Percentiles rank a stretch among this genome's conserved stretches.
Conservation (phyloP, 2,113 vertebrate species). For the Serinus canaria region DNA sequence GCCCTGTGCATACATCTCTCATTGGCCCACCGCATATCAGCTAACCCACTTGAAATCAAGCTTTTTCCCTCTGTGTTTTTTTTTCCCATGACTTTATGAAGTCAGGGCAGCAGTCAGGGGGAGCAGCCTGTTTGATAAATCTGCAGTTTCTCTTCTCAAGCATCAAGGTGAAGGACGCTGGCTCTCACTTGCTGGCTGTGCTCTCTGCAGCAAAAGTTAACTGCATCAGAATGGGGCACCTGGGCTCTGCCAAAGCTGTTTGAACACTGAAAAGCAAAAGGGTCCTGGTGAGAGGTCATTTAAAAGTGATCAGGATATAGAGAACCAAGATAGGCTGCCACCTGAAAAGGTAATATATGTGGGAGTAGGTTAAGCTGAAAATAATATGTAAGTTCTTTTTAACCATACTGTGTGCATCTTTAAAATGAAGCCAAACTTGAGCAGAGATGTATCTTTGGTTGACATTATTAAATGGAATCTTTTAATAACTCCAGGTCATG, state of each 20-base stretch:
- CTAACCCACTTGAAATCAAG: not conserved
- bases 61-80: not conserved
- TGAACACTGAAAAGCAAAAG: not conserved
- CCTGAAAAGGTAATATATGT: not conserved
- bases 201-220: not conserved
- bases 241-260: not conserved
- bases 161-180: not conserved
- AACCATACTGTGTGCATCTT: not conserved
- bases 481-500: not conserved
- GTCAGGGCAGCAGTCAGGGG: not conserved
- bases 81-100: not conserved
- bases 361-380: not conserved
- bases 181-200: accelerated
- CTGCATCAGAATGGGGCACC: not conserved
- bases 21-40: not conserved
- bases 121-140: not conserved
- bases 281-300: not conserved
- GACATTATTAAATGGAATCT: not conserved
- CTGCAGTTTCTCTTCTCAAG: not conserved
- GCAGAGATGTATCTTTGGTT: not conserved
- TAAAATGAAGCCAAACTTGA: not conserved
- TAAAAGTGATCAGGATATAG: not conserved
- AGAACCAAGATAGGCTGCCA: not conserved
- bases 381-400: not conserved
- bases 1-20: not conserved